These are phyloP conservation scores for Sterna hirundo DNA, from an alignment of 2,113 vertebrate genomes.

Conservation along the genomic window DNA sequence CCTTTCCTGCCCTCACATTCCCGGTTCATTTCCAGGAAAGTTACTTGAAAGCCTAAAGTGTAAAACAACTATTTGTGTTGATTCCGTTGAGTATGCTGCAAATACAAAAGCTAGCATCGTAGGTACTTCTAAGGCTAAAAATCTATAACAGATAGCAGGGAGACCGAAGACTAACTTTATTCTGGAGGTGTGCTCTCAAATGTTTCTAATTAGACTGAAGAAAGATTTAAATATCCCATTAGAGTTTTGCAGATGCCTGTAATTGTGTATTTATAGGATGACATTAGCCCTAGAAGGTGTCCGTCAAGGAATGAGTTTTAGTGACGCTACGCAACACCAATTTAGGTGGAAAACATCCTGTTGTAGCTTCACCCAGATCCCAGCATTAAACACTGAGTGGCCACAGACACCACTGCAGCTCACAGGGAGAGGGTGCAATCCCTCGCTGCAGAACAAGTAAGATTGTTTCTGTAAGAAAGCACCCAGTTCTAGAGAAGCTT, in stretches of 20 bases:
- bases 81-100: fast-evolving
- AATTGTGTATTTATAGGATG: too few relatives aligned
- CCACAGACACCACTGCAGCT: neutral
- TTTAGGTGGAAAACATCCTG: neutral
- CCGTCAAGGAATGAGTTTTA: neutral
- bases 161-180: neutral
- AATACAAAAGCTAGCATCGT: neutral
- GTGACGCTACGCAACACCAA: neutral
- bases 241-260: neutral
- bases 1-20: neutral
- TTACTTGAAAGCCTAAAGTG: neutral
- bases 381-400: neutral
- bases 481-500: fast-evolving
- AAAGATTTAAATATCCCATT: neutral
- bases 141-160: neutral
- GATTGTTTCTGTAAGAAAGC: neutral
- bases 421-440: too few relatives aligned
- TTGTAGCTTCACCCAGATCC: neutral
- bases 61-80: too few relatives aligned
- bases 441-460: neutral
- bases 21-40: neutral
- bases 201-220: neutral
- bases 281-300: neutral
- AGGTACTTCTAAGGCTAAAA: neutral
- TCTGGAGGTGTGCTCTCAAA: fast-evolving